phyloP scores from a whole-genome alignment of 2,888 invertebrate genomes.

The Microctonus aethiopoides region DNA sequence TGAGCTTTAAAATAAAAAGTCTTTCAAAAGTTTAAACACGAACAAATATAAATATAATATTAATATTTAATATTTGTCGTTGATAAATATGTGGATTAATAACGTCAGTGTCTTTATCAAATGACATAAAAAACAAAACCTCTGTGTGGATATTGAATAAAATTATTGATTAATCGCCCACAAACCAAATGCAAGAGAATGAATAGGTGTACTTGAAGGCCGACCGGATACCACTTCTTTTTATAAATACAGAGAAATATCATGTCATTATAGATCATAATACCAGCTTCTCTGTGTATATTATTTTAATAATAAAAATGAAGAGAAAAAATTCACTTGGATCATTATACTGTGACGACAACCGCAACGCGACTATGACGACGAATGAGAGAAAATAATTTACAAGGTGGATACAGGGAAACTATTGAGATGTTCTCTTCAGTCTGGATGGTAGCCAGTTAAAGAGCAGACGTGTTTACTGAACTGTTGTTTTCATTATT shows the following conservation, averaged over 20 bases:
- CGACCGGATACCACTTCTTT: constrained; percentile 8
- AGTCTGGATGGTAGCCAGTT: constrained; percentile 19
- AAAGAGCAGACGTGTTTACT: constrained; percentile 1
- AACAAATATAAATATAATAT: no score
- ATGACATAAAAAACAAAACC: no score
- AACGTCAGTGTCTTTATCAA: no score
- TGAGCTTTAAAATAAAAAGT: not conserved
- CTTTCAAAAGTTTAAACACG: not conserved
- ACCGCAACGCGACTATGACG: not conserved
- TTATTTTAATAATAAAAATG: no score
- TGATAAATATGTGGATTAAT: no score
- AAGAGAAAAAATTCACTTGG: no score
- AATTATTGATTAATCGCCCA: constrained; percentile 25
- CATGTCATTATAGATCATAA: constrained; percentile 26
- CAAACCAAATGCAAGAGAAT: constrained; percentile 7
- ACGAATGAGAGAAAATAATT: constrained; percentile 15
- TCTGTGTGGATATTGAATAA: not conserved
- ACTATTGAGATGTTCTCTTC: constrained; percentile 21
- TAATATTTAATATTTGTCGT: not conserved
- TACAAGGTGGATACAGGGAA: constrained; percentile 4
- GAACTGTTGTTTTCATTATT: not conserved
- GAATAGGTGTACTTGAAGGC: constrained; percentile 16
- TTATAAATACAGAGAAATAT: constrained; percentile 24
- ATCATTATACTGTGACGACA: not conserved
- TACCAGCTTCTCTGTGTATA: not conserved